phyloP scores from a whole-genome alignment of 1,140 invertebrate species.

The Hetaerina americana region DNA sequence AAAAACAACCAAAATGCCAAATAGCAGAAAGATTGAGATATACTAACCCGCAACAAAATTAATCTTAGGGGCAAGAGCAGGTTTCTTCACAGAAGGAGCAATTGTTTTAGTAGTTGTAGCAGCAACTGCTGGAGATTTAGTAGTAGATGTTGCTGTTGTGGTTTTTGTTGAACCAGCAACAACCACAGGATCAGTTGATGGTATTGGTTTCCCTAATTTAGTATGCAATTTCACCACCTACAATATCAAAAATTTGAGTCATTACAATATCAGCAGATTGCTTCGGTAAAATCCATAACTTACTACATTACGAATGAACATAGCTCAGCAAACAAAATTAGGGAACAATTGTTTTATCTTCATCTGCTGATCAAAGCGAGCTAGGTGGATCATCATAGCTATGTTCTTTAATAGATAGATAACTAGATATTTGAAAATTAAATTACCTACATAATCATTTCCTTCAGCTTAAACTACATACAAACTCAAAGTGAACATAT shows the following conservation, averaged over 20 bases:
- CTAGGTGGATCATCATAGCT: not conserved
- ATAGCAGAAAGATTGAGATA: not conserved
- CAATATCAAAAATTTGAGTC: slow-evolving; percentile 13
- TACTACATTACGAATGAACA: not conserved
- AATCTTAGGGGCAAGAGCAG: slow-evolving; percentile 66
- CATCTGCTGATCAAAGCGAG: not conserved
- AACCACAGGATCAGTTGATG: slow-evolving; percentile 84
- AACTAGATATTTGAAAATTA: too few relatives aligned
- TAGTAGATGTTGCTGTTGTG: slow-evolving; percentile 19
- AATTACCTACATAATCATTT: too few relatives aligned
- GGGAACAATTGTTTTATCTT: not conserved
- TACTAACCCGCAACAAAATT: slow-evolving; percentile 68
- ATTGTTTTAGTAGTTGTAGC: slow-evolving; percentile 14
- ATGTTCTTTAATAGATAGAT: too few relatives aligned
- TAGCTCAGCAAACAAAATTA: not conserved
- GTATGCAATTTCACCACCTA: slow-evolving; percentile 86
- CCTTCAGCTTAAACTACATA: too few relatives aligned
- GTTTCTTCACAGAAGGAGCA: slow-evolving; percentile 33
- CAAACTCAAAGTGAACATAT: too few relatives aligned
- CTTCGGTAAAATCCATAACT: too few relatives aligned
- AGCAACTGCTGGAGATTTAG: slow-evolving; percentile 18
- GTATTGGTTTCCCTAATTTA: slow-evolving; percentile 94
- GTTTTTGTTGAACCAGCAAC: slow-evolving; percentile 30
- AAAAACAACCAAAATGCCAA: not conserved
- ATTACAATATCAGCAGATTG: too few relatives aligned